These are phyloP conservation scores for Diplogasteroides magnus DNA, from an alignment of 1,140 invertebrate genomes.

Conservation along the genomic window DNA sequence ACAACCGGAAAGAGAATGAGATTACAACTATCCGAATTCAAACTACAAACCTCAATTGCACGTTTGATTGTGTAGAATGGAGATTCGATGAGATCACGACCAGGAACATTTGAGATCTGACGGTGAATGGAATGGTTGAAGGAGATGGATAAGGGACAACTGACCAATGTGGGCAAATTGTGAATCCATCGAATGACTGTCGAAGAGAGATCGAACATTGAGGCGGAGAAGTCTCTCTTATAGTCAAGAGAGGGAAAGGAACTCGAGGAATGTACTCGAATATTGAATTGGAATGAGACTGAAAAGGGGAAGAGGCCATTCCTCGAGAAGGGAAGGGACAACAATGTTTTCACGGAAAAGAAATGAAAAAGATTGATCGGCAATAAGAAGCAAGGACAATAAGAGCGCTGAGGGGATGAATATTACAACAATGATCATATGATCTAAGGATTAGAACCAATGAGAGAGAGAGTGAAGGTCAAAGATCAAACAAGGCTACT, in stretches of 20 bases:
- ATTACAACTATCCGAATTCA: background rate
- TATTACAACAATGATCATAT: too few relatives aligned
- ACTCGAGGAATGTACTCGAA: background rate
- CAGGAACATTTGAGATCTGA: background rate
- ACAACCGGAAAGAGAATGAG: slow-evolving; percentile 23
- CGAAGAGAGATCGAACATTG: background rate
- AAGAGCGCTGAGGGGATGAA: background rate
- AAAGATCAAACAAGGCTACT: background rate
- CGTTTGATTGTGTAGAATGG: background rate
- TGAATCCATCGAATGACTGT: background rate
- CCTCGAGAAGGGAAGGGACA: background rate
- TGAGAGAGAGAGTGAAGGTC: background rate
- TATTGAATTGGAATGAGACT: too few relatives aligned
- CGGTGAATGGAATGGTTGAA: background rate
- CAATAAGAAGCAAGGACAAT: background rate
- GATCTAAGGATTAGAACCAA: too few relatives aligned
- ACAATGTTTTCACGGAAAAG: background rate
- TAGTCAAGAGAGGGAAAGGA: background rate
- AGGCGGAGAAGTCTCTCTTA: too few relatives aligned
- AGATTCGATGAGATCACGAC: background rate
- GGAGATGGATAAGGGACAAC: background rate
- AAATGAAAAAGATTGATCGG: background rate
- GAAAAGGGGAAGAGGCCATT: background rate
- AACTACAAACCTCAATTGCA: background rate
- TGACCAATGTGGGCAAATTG: background rate